Evolutionary conservation across 2,888 invertebrate species (phyloP), one percentile per base, ranked within the genome.

Genomic region (Lycocerus yunnanus): DNA sequence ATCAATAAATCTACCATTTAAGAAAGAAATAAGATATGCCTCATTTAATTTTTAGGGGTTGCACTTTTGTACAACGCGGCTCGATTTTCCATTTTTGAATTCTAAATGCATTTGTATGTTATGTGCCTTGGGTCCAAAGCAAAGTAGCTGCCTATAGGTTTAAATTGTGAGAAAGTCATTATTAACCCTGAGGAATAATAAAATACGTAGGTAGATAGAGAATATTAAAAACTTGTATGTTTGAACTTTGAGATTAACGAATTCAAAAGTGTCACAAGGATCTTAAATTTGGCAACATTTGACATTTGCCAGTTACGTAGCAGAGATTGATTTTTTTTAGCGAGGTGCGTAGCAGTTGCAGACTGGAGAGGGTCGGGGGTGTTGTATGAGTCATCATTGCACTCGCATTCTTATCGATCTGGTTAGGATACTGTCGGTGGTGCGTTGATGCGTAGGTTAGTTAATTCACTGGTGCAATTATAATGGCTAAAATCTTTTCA

Each of bases 331-430:
- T 87, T 86, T 86, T 68, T 86, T 86, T 86, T 84, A 81, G 76
- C 75, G 79, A 74, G 72, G 77, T 77, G 77, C 77, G 77, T 68
- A 72, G 74, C 78, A 77, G 78, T 79, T 80, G 80, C 77, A 78
- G 78, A 79, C 77, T 74, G 74, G 78, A 74, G 78, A 74, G 80
- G 78, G 78, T 75, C 76, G 78, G 78, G 77, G 84, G 82, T 81
- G 85, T 84, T 84, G 86, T 85, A 83, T 86, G 86, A 87, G 85
- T 87, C 87, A 87, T 86, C 86, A 83, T 84, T 86, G 87, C 86
- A 86, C 86, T 86, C 86, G 84, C 84, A 85, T 84, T 85, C 85
- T 86, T 86, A 86, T 87, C 86, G 87, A 87, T 87, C 86, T 75
- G 76, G 75, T 76, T 77, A 75, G 74, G 75, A 72, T 73, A 75